phyloP scores from a whole-genome alignment of 1,140 invertebrate genomes.

The Zaprionus taronus region DNA sequence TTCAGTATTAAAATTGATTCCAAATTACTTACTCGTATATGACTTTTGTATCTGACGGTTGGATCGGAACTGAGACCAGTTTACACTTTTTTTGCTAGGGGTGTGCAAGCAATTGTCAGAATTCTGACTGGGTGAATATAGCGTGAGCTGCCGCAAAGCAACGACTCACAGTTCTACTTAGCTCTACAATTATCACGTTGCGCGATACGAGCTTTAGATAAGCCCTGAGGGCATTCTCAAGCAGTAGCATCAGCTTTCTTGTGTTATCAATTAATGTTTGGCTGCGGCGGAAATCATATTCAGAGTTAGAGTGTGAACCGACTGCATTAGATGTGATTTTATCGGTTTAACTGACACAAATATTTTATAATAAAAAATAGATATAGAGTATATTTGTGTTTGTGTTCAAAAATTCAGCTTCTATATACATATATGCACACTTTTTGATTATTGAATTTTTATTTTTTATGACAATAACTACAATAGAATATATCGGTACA shows the following conservation, averaged over 20 bases:
- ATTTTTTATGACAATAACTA: too few species aligned
- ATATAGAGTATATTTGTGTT: background rate
- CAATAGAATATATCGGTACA: too few species aligned
- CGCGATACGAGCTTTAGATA: conserved; percentile 48
- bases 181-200: conserved; percentile 47
- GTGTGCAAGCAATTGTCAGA: conserved; percentile 8
- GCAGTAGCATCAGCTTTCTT: conserved; percentile 27
- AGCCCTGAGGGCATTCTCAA: conserved; percentile 19
- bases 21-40: conserved; percentile 21
- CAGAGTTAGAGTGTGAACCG: conserved; percentile 9
- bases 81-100: conserved; percentile 13
- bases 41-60: conserved; percentile 25
- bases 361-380: conserved; percentile 15
- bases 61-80: conserved; percentile 22
- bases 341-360: conserved; percentile 16
- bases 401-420: too few species aligned
- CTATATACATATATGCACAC: too few species aligned
- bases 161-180: conserved; percentile 17
- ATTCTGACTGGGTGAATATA: conserved; percentile 42
- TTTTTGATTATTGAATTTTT: too few species aligned
- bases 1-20: conserved; percentile 61
- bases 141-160: background rate
- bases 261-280: conserved; percentile 46
- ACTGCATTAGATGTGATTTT: conserved; percentile 6
- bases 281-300: conserved; percentile 50